phyloP scores from a whole-genome alignment of 1,140 invertebrate genomes.

The Leptinotarsa undecemlineata region DNA sequence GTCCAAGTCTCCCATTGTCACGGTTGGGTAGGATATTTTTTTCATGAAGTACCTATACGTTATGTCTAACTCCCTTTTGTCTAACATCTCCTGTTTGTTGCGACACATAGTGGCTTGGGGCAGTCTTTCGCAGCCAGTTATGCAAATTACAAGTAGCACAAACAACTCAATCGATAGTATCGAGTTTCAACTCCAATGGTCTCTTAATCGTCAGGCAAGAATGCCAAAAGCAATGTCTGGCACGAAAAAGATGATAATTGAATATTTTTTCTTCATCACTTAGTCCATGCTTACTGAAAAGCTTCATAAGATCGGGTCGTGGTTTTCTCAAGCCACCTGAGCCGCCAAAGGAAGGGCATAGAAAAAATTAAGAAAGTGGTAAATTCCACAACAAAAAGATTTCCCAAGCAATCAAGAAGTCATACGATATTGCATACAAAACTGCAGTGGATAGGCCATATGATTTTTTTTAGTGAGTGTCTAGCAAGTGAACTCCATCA shows the following conservation, averaged over 20 bases:
- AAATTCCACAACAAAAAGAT: conserved; percentile 20
- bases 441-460: conserved; percentile 27
- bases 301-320: conserved; percentile 51
- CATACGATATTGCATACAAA: conserved; percentile 24
- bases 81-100: conserved; percentile 9
- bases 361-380: conserved; percentile 19
- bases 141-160: neutral
- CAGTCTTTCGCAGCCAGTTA: conserved; percentile 8
- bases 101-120: conserved; percentile 29
- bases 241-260: conserved; percentile 27
- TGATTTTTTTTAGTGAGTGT: neutral
- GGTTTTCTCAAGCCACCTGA: conserved; percentile 38
- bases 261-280: conserved; percentile 40
- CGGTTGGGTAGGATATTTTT: conserved; percentile 13
- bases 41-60: conserved; percentile 14
- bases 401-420: conserved; percentile 21
- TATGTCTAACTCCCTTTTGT: conserved; percentile 12
- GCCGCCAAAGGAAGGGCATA: neutral
- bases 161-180: neutral
- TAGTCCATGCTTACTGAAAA: conserved; percentile 43
- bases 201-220: conserved; percentile 22
- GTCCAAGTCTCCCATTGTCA: conserved; percentile 15
- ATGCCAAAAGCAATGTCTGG: conserved; percentile 30
- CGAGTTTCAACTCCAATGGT: neutral
- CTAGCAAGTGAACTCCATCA: too few species aligned